Evolutionary conservation across 1,140 invertebrate genomes (phyloP), one percentile per base, ranked within the genome.

Genomic region (Cataglyphis hispanica): DNA sequence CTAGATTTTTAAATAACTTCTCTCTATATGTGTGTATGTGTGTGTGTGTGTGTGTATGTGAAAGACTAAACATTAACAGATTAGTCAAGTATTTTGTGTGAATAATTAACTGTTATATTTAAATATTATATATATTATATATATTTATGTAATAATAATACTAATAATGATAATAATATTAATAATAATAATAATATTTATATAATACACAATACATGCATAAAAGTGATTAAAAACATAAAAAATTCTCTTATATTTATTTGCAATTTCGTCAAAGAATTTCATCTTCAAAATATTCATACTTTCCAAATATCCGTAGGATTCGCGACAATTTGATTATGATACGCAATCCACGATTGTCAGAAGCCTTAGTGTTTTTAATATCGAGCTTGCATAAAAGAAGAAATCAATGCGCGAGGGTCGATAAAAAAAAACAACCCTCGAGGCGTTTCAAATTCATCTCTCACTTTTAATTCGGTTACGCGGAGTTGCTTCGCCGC

Each of bases 391-490:
- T 40, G 19, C 3, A n/a, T 2, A 61, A n/a, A 43, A 43, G 13
- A 78, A 27, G 13, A 53, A 25, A 56, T 34, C 0, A 6, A 25
- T 27, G n/a, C 19, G n/a, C 40, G 11, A 50, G n/a, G 19, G 1
- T 46, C 25, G 37, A 16, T 7, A 10, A 7, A 2, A 69, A 80
- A n/a, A 69, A 37, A 31, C 13, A 83, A 63, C 13, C 22, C 27
- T 46, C 56, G 67, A 83, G n/a, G 37, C 3, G 13, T 34, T 74
- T 67, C 22, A 8, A 5, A 67, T 78, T 85, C 37, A 78, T 46
- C 34, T 46, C 50, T 58, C 60, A 37, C 58, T 63, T 61, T 77
- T 76, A 50, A 76, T 76, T 84, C 19, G 60, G 34, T 84, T 58
- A 75, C 58, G 61, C 61, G 61, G 31, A 25, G 60, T 27, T 63